Base-by-base conservation (phyloP, 2,113 vertebrate species). In the Seriola rivoliana region DNA sequence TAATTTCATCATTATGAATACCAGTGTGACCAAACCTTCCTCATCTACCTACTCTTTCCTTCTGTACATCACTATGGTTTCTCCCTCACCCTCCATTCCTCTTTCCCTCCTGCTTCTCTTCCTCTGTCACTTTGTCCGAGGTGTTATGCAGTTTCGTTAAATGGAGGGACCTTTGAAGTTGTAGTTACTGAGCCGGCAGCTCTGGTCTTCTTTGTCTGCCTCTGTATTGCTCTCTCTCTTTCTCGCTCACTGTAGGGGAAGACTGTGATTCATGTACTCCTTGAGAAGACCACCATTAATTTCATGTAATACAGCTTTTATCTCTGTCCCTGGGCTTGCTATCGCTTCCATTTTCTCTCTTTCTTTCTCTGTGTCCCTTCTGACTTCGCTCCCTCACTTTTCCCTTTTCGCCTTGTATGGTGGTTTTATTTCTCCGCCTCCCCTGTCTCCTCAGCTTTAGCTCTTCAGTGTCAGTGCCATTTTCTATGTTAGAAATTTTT, bases 301-400 rank as follows among this genome's bases (percentile, higher is more conserved):
- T 98, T 97, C 96, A 95, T 97, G 96, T 97, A 98, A 96, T 97
- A 97, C 97, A 96, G 96, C 97, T 97, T 97, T 98, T 98, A 98
- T 97, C 97, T 97, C 94, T 69, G 91, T 97, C 95, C 94, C 96
- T 95, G 95, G 94, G 96, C 96, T 94, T 94, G 95, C 95, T 96
- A 96, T 97, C 95, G 95, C 92, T 93, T 95, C 92, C 77, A 57
- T 95, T 88, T 69, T 81, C 82, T 81, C 46, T 60, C 63, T 74
- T 71, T 88, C 71, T 62, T 77, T 70, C 82, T 36, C 66, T 34
- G 46, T 58, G 63, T 88, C 70, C 85, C 81, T 34, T 81, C 78
- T 79, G 65, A 81, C 78, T 80, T 73, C 25, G 34, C 55, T 64
- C 29, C 52, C 58, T 80, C 14, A 32, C 75, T 75, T 52, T 42